phyloP scores from a whole-genome alignment of 2,797 vertebrate species.

The Chelmon rostratus region DNA sequence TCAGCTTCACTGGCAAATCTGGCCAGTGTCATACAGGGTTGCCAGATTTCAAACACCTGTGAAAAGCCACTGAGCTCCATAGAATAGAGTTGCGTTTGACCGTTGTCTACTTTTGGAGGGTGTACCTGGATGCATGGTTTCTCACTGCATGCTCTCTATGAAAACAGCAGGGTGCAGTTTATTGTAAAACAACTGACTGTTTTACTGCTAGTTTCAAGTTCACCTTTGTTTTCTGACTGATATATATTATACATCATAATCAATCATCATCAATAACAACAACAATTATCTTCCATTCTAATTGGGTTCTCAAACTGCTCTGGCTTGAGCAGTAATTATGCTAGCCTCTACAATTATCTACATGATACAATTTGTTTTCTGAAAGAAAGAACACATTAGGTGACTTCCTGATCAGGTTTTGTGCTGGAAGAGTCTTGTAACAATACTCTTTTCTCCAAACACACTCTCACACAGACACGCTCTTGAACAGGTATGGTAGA shows the following conservation, averaged over 20 bases:
- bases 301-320: background rate
- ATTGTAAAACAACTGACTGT: background rate
- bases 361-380: background rate
- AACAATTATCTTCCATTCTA: background rate
- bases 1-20: conserved; percentile 32
- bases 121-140: conserved; percentile 28
- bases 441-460: no score
- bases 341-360: no score
- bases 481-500: no score
- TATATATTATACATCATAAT: background rate
- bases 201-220: background rate
- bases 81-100: conserved; percentile 22
- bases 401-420: background rate
- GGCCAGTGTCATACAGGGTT: conserved; percentile 6
- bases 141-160: background rate
- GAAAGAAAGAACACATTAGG: background rate
- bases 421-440: background rate
- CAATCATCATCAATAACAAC: background rate
- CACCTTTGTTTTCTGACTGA: background rate
- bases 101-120: conserved; percentile 24
- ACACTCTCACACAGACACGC: background rate
- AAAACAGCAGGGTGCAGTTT: background rate
- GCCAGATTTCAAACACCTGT: conserved; percentile 28
- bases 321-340: conserved; percentile 33
- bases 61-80: conserved; percentile 16